Conservation (phyloP, 2,797 vertebrate genomes). For the Labeo calbasu region DNA sequence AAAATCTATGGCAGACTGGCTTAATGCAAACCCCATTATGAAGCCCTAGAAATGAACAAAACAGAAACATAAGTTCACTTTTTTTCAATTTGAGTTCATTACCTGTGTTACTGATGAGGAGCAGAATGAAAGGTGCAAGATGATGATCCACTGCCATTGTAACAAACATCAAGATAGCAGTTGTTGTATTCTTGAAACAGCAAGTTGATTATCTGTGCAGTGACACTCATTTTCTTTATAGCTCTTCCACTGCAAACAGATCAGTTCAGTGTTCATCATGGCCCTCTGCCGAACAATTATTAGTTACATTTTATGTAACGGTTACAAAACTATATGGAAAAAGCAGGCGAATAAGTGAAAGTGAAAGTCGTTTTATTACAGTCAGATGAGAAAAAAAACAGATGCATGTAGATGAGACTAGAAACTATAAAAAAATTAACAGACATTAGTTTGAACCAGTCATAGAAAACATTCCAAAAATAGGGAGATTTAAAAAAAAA, state of each 20-base stretch:
- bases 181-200: not conserved
- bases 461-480: not conserved
- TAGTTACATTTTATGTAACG: no score
- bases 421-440: not conserved
- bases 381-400: not conserved
- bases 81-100: not conserved
- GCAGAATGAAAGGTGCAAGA: not conserved
- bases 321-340: no score
- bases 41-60: no score
- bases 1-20: no score
- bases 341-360: no score
- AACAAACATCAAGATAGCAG: not conserved
- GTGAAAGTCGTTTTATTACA: no score
- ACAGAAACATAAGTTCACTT: no score
- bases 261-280: not conserved
- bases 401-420: no score
- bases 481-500: no score
- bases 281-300: no score
- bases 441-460: not conserved
- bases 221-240: not conserved
- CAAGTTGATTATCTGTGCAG: not conserved
- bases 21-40: no score
- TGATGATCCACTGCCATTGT: not conserved
- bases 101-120: not conserved
- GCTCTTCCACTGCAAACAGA: not conserved